phyloP scores from a whole-genome alignment of 2,113 vertebrate genomes.

The Lophura nycthemera region DNA sequence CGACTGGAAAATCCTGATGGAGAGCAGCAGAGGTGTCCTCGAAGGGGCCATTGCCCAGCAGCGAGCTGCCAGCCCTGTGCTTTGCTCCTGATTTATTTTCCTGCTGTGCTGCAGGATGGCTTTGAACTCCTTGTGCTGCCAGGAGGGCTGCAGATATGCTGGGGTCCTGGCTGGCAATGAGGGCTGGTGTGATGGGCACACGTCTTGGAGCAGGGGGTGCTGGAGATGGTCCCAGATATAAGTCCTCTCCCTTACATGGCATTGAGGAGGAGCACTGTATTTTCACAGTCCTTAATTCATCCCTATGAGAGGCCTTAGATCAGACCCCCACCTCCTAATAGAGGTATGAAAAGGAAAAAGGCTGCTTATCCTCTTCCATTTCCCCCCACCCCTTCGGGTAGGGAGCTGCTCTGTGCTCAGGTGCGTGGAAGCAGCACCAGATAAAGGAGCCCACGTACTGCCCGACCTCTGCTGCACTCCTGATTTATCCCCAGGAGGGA shows the following conservation, averaged over 20 bases:
- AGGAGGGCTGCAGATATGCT: rapidly evolving
- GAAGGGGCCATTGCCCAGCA: slow-evolving; percentile 13
- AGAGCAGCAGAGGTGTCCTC: slow-evolving; percentile 47
- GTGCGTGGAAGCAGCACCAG: not conserved
- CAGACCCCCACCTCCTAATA: slow-evolving; percentile 28
- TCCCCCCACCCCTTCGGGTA: not conserved
- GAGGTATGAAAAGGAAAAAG: slow-evolving; percentile 15
- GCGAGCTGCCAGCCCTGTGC: not conserved
- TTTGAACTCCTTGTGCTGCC: not conserved
- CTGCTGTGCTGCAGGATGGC: not conserved
- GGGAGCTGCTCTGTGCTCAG: not conserved
- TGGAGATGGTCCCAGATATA: not conserved
- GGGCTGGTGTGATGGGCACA: no score
- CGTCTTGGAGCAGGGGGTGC: not conserved
- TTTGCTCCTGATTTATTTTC: slow-evolving; percentile 22
- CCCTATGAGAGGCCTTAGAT: slow-evolving; percentile 22
- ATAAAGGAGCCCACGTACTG: not conserved
- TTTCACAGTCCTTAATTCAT: not conserved
- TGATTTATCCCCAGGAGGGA: not conserved
- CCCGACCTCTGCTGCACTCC: not conserved
- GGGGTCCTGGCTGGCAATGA: not conserved
- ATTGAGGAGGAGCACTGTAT: not conserved
- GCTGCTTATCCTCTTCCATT: not conserved
- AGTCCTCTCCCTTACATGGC: not conserved
- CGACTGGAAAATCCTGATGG: not conserved